Conservation (phyloP, 2,797 vertebrate genomes). For the Pangasius sanitwongsei region DNA sequence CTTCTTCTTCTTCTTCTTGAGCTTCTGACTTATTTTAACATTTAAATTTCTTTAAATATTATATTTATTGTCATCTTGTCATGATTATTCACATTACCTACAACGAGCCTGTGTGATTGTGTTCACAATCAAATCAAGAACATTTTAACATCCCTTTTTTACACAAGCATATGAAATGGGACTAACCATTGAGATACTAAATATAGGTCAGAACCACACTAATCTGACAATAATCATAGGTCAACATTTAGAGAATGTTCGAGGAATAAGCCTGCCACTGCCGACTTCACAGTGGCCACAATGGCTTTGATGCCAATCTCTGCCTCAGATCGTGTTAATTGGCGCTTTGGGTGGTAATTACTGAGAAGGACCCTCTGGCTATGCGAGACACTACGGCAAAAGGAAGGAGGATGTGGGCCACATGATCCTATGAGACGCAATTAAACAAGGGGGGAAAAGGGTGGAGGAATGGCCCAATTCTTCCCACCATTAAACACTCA, state of each 20-base stretch:
- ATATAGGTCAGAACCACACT: slow-evolving; percentile 25
- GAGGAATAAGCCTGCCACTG: slow-evolving; percentile 24
- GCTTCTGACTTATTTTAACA: background rate
- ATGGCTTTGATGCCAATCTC: slow-evolving; percentile 69
- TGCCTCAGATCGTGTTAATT: slow-evolving; percentile 72
- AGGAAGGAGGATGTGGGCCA: slow-evolving; percentile 34
- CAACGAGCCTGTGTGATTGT: background rate
- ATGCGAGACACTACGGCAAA: slow-evolving; percentile 34
- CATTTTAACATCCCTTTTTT: background rate
- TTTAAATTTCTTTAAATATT: background rate
- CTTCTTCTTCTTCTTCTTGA: too few species aligned
- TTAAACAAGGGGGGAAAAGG: slow-evolving; percentile 23
- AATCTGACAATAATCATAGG: slow-evolving; percentile 2
- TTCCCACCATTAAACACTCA: slow-evolving; percentile 20
- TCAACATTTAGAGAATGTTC: slow-evolving; percentile 7
- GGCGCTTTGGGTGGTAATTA: slow-evolving; percentile 70
- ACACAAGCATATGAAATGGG: background rate
- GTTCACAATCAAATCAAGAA: background rate
- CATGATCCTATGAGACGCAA: slow-evolving; percentile 34
- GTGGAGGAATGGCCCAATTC: slow-evolving; percentile 24
- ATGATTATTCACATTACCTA: background rate
- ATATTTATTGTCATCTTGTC: too few species aligned
- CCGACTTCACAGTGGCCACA: slow-evolving; percentile 40
- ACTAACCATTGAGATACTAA: slow-evolving; percentile 3
- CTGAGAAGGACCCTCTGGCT: slow-evolving; percentile 48